Conservation (phyloP, 2,888 invertebrate genomes). For the Eudasyphora cyanicolor region DNA sequence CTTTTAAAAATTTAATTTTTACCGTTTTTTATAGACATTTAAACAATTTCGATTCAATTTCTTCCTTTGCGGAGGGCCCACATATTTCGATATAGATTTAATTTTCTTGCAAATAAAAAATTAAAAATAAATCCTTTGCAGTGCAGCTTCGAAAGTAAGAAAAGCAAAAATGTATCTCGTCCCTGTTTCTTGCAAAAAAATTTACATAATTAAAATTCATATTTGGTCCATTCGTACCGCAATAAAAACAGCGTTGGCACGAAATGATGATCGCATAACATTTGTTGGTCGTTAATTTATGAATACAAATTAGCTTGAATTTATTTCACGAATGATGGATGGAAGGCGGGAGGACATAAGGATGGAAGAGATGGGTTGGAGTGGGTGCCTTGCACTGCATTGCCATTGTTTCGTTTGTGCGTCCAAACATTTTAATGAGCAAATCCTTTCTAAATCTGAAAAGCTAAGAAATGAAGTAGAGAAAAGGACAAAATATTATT, state of each 20-base stretch:
- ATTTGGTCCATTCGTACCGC: constrained; percentile 8
- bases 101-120: too few relatives aligned
- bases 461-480: not conserved
- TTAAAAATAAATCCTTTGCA: too few relatives aligned
- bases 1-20: too few relatives aligned
- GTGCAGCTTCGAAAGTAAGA: too few relatives aligned
- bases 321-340: not conserved
- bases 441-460: constrained; percentile 15
- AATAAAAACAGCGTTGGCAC: constrained; percentile 18
- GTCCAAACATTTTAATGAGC: constrained; percentile 23
- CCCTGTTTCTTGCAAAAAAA: too few relatives aligned
- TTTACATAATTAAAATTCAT: constrained; percentile 30
- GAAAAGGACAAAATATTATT: not conserved
- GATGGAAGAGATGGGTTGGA: not conserved
- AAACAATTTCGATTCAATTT: too few relatives aligned
- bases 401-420: constrained; percentile 12
- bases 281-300: constrained; percentile 23
- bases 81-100: too few relatives aligned
- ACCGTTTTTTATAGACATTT: too few relatives aligned
- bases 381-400: not conserved
- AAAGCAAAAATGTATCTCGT: too few relatives aligned
- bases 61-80: too few relatives aligned
- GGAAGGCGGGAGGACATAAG: not conserved
- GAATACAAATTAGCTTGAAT: constrained; percentile 37
- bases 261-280: constrained; percentile 11